These are phyloP conservation scores for Arrhamphus sclerolepis DNA, from an alignment of 2,797 vertebrate species.

Conservation along the genomic window DNA sequence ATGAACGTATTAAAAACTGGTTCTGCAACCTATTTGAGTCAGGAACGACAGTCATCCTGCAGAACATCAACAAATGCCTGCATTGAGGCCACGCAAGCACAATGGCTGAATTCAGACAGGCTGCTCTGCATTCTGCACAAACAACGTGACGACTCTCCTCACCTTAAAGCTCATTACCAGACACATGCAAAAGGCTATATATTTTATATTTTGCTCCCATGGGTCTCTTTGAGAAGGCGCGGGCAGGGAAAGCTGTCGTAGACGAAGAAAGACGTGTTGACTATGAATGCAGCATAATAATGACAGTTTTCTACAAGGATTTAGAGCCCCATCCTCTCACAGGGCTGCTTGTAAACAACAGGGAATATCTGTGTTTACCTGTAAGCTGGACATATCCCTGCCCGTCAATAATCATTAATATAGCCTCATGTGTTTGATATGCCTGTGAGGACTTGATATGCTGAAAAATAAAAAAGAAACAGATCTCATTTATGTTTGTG, in stretches of 20 bases:
- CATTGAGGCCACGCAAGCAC: constrained; percentile 39
- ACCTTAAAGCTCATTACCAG: constrained; percentile 74
- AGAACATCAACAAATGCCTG: constrained; percentile 40
- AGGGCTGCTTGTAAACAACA: constrained; percentile 17
- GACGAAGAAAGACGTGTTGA: constrained; percentile 26
- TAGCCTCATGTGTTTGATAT: constrained; percentile 38
- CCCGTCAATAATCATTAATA: constrained; percentile 38
- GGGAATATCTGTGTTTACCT: constrained; percentile 25
- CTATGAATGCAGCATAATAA: constrained; percentile 56
- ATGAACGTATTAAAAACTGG: constrained; percentile 6
- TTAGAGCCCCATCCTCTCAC: constrained; percentile 33
- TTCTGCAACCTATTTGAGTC: constrained; percentile 12
- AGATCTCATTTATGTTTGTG: too few relatives aligned
- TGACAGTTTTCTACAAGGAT: constrained; percentile 42
- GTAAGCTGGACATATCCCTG: background rate
- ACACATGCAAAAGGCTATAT: constrained; percentile 47
- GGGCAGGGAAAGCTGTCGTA: constrained; percentile 40
- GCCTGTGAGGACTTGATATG: constrained; percentile 13
- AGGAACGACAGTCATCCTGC: constrained; percentile 35
- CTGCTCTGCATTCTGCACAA: constrained; percentile 48
- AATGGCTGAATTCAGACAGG: constrained; percentile 56
- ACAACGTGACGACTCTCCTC: constrained; percentile 51
- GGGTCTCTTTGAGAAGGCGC: constrained; percentile 50
- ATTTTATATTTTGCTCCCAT: constrained; percentile 55
- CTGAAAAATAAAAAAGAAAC: background rate